Conservation (phyloP, 1,140 invertebrate genomes). For the Oryzaephilus surinamensis region DNA sequence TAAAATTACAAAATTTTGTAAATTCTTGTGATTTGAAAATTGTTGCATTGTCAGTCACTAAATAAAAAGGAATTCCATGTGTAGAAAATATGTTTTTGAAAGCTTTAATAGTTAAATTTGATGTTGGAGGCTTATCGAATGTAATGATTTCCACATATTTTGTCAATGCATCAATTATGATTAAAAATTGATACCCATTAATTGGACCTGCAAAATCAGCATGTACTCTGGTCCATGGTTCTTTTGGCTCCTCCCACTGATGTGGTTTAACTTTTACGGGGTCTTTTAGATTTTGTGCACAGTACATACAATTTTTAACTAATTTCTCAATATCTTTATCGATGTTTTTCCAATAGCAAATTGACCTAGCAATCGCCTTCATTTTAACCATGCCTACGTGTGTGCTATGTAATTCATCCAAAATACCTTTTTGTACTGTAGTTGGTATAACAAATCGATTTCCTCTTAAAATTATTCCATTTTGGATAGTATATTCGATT, state of each 20-base stretch:
- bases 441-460: slow-evolving; percentile 7
- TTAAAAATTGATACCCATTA: slow-evolving; percentile 15
- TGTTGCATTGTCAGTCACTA: neutral
- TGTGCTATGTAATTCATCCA: slow-evolving; percentile 4
- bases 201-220: slow-evolving; percentile 21
- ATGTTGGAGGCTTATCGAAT: slow-evolving; percentile 5
- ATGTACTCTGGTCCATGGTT: slow-evolving; percentile 18
- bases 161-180: slow-evolving; percentile 25
- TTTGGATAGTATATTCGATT: neutral
- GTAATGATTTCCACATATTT: slow-evolving; percentile 29
- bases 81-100: slow-evolving; percentile 16
- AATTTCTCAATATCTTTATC: slow-evolving; percentile 24
- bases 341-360: slow-evolving; percentile 15
- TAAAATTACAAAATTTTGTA: slow-evolving; percentile 6
- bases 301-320: slow-evolving; percentile 18
- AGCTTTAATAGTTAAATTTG: slow-evolving; percentile 10
- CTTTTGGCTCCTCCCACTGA: slow-evolving; percentile 19
- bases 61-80: neutral
- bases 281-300: slow-evolving; percentile 12
- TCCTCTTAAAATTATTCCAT: slow-evolving; percentile 3
- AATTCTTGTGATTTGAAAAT: too few relatives aligned
- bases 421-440: neutral
- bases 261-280: slow-evolving; percentile 16
- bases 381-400: slow-evolving; percentile 22
- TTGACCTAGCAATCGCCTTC: slow-evolving; percentile 19